Evolutionary conservation across 2,888 invertebrate species (phyloP).

Genomic region (Hololepta plana): DNA sequence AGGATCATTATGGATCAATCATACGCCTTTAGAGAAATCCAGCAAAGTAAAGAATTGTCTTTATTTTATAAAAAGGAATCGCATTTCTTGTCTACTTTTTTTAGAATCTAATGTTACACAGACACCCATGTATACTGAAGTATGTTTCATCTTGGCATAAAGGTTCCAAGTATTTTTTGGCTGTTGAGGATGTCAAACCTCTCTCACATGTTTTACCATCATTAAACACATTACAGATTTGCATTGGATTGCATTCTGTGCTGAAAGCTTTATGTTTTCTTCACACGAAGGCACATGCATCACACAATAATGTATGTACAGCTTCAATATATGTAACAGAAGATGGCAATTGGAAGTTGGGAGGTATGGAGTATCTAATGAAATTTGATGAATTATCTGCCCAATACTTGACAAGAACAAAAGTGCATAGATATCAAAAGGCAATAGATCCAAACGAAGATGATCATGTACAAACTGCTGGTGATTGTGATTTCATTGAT

Average conservation of each 20-base stretch:
- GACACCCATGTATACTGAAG: conserved; percentile 73
- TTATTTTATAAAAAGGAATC: no score
- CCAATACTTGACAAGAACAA: conserved; percentile 47
- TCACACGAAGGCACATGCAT: conserved; percentile 60
- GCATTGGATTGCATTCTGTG: conserved; percentile 66
- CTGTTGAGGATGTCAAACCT: conserved; percentile 68
- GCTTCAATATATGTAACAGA: conserved; percentile 65
- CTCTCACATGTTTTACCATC: conserved; percentile 43
- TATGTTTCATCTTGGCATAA: conserved; percentile 69
- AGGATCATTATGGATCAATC: conserved; percentile 42
- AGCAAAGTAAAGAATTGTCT: conserved; percentile 42
- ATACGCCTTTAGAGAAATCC: conserved; percentile 55
- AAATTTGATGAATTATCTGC: conserved; percentile 45
- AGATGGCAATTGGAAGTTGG: conserved; percentile 77
- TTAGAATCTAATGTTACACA: conserved; percentile 68
- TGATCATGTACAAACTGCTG: conserved; percentile 26
- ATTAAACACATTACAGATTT: conserved; percentile 63
- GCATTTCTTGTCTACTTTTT: conserved; percentile 17
- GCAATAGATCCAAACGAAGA: conserved; percentile 56
- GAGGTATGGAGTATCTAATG: conserved; percentile 67
- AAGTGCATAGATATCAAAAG: conserved; percentile 39
- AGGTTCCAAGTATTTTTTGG: conserved; percentile 54
- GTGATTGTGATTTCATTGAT: conserved; percentile 41
- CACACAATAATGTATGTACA: conserved; percentile 70
- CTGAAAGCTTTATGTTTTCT: conserved; percentile 67